These are phyloP conservation scores for Timema podura DNA, from an alignment of 2,888 invertebrate species.

Conservation along the genomic window DNA sequence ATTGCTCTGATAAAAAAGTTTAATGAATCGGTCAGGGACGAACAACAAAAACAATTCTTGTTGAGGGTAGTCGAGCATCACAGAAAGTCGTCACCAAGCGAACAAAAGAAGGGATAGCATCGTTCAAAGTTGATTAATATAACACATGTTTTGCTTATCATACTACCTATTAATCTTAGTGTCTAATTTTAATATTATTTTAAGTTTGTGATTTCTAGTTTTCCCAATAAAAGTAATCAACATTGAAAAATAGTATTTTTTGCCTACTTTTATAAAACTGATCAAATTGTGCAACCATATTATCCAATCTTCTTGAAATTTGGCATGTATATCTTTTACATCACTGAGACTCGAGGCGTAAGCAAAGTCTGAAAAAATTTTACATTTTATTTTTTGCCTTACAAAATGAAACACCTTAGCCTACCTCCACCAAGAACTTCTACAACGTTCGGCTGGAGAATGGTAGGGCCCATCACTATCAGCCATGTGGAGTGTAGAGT, in stretches of 20 bases:
- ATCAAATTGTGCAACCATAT: constrained; percentile 9
- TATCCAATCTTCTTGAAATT: constrained; percentile 3
- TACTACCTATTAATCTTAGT: constrained; percentile 12
- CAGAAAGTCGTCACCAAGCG: constrained; percentile 20
- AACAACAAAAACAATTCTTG: too few species aligned
- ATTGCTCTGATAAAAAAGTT: too few species aligned
- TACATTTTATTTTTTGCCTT: constrained; percentile 19
- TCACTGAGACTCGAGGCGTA: constrained; percentile 15
- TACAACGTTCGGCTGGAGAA: too few species aligned
- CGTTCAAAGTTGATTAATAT: constrained; percentile 15
- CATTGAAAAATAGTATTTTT: constrained; percentile 16
- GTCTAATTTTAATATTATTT: constrained; percentile 4
- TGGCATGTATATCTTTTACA: constrained; percentile 7
- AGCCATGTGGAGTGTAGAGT: too few species aligned
- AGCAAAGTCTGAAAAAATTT: constrained; percentile 20
- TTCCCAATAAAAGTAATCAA: not conserved
- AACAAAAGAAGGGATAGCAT: constrained; percentile 15
- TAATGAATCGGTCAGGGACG: too few species aligned
- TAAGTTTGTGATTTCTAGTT: too few species aligned
- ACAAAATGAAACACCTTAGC: constrained; percentile 5
- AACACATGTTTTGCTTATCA: constrained; percentile 12
- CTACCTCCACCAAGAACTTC: too few species aligned
- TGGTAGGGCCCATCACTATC: too few species aligned
- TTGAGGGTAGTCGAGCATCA: constrained; percentile 14
- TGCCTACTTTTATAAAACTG: constrained; percentile 18